Conservation (phyloP, 2,888 invertebrate species). For the Exocentrus adspersus region DNA sequence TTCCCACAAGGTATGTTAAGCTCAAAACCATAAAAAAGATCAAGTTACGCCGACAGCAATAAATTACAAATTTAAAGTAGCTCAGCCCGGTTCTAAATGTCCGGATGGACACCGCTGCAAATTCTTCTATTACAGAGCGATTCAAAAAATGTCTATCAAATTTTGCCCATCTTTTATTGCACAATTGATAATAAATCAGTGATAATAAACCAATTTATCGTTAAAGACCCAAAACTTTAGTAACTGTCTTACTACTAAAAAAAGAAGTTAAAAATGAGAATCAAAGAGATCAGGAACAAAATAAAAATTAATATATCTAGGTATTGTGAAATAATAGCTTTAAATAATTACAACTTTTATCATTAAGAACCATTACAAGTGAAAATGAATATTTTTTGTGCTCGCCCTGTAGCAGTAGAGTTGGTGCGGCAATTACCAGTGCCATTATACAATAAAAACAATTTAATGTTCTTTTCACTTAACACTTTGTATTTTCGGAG, state of each 20-base stretch:
- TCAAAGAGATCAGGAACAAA: too few relatives aligned
- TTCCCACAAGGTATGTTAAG: not conserved
- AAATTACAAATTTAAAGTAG: conserved; percentile 1
- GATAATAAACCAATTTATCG: too few relatives aligned
- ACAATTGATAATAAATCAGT: too few relatives aligned
- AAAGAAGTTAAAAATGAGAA: too few relatives aligned
- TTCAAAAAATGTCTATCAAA: too few relatives aligned
- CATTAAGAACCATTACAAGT: not conserved
- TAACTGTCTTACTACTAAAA: too few relatives aligned
- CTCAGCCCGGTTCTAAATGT: not conserved
- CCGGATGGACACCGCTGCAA: not conserved
- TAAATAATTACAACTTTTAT: too few relatives aligned
- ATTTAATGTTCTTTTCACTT: conserved; percentile 42
- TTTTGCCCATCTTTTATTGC: too few relatives aligned
- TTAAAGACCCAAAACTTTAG: too few relatives aligned
- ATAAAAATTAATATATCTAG: too few relatives aligned
- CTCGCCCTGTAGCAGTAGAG: not conserved
- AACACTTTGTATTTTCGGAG: conserved; percentile 39
- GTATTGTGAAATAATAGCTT: too few relatives aligned
- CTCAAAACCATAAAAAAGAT: not conserved
- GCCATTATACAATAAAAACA: conserved; percentile 43
- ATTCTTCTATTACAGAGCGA: not conserved
- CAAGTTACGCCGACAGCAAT: conserved; percentile 1
- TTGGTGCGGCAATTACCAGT: conserved; percentile 29
- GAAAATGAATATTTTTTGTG: conserved; percentile 2